Conservation (phyloP, 2,888 invertebrate genomes). For the Blastobasis lacticolella region DNA sequence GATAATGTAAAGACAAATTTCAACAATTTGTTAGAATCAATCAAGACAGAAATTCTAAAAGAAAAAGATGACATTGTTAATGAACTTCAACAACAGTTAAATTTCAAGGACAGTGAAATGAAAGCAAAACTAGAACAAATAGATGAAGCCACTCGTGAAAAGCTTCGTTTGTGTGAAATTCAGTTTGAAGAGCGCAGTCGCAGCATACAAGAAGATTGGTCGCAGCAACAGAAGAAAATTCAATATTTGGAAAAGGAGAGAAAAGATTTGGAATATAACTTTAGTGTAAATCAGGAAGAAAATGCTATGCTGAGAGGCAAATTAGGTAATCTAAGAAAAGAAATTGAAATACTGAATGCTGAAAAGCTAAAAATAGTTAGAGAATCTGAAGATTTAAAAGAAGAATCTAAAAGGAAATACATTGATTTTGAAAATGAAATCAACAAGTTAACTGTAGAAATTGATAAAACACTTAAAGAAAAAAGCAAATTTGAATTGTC, state of each 20-base stretch:
- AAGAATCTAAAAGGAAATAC: conserved; percentile 45
- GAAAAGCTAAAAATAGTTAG: conserved; percentile 37
- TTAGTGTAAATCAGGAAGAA: conserved; percentile 42
- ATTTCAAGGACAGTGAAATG: conserved; percentile 52
- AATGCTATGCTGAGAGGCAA: conserved; percentile 41
- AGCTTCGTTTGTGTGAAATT: conserved; percentile 60
- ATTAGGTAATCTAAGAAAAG: conserved; percentile 37
- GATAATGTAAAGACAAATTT: conserved; percentile 51
- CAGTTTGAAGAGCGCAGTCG: conserved; percentile 62
- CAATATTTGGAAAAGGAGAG: conserved; percentile 46
- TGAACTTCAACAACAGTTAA: conserved; percentile 45
- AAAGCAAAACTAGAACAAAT: conserved; percentile 64
- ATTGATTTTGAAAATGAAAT: conserved; percentile 60
- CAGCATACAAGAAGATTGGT: conserved; percentile 50
- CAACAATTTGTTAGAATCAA: conserved; percentile 39
- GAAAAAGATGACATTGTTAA: conserved; percentile 51
- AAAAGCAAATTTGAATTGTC: conserved; percentile 74
- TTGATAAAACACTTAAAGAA: conserved; percentile 61
- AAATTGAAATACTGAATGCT: conserved; percentile 35
- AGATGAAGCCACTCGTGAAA: conserved; percentile 59
- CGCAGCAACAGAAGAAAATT: conserved; percentile 46
- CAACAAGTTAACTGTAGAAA: conserved; percentile 54
- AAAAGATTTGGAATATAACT: conserved; percentile 43
- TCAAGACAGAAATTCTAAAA: conserved; percentile 45
- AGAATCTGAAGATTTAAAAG: conserved; percentile 46